Base-by-base conservation (phyloP, 2,888 invertebrate species). In the Drosophila longiperda region DNA sequence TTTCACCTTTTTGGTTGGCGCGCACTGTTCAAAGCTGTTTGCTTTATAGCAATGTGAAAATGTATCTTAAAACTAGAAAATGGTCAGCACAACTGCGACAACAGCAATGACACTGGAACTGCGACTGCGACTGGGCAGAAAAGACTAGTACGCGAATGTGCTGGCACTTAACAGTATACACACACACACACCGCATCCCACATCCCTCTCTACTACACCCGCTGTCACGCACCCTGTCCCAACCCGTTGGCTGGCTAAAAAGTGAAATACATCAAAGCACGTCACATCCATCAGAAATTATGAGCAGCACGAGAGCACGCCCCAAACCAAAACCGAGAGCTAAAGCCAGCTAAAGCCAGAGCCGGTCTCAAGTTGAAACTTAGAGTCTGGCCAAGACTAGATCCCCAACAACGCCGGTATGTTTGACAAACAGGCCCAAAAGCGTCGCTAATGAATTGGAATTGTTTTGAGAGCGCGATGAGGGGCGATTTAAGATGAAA, bases 241-340 rank as follows among this genome's bases (percentile, higher is more conserved):
- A 52, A 34, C 17, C 42, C 40, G 38, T 48, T 67, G 75, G 32
- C 64, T 68, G 81, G 59, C 79, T 85, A 62, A 83, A 87, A 87
- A 83, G 85, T 86, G 89, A 86, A 86, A 86, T 86, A 86, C 87
- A 86, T 86, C 85, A 86, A 88, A 87, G 84, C 87, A 86, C 82
- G 85, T 86, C 85, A 83, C 85, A 85, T 88, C 89, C 87, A 86
- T 86, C 83, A 86, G 85, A 80, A 89, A 84, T 88, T 86, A 86
- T 88, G 89, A 86, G 80, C 84, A 83, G 78, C 89, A 82, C 87
- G 80, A 84, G 84, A 84, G 84, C 88, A 84, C 84, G 86, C 84
- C 84, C 85, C 81, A 83, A 49, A 57, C 71, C 42, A 34, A 48
- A 66, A 62, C 53, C 38, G 57, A 73, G 42, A 62, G 49, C 54